Percentiles rank a stretch among this genome's conserved stretches.
phyloP scores from a whole-genome alignment of 2,797 vertebrate species.

The Sorex maritimensis region DNA sequence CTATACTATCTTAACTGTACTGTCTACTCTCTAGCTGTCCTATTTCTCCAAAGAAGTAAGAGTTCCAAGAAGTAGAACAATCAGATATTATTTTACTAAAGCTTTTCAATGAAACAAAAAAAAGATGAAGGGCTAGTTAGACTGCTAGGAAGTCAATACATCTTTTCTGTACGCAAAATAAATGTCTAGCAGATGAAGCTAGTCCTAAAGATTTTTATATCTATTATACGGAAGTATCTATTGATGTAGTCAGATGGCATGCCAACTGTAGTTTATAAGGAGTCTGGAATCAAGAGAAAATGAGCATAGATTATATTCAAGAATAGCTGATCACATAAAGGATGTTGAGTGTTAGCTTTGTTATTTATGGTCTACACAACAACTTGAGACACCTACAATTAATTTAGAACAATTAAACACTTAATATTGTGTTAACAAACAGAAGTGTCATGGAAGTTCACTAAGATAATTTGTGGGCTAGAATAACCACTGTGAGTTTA shows the following conservation, averaged over 20 bases:
- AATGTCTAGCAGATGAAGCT: background rate
- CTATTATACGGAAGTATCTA: background rate
- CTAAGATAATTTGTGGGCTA: constrained; percentile 21
- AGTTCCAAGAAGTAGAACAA: background rate
- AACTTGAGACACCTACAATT: background rate
- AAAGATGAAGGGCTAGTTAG: background rate
- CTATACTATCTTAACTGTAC: too few species aligned
- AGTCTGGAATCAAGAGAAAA: background rate
- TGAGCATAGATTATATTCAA: background rate
- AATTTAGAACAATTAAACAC: constrained; percentile 54
- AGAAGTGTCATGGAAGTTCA: constrained; percentile 49
- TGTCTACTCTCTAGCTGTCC: too few species aligned
- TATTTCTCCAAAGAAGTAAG: background rate
- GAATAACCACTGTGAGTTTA: constrained; percentile 36
- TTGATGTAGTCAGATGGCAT: background rate
- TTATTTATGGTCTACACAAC: background rate
- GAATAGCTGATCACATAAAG: background rate
- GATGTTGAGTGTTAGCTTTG: background rate
- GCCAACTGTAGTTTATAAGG: background rate
- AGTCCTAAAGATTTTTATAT: background rate
- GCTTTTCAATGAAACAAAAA: background rate
- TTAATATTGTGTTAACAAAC: constrained; percentile 57
- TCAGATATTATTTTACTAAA: background rate
- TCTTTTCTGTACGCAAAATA: background rate
- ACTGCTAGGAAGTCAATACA: background rate